Conservation (phyloP, 2,888 invertebrate species). For the Nycteola revayana region DNA sequence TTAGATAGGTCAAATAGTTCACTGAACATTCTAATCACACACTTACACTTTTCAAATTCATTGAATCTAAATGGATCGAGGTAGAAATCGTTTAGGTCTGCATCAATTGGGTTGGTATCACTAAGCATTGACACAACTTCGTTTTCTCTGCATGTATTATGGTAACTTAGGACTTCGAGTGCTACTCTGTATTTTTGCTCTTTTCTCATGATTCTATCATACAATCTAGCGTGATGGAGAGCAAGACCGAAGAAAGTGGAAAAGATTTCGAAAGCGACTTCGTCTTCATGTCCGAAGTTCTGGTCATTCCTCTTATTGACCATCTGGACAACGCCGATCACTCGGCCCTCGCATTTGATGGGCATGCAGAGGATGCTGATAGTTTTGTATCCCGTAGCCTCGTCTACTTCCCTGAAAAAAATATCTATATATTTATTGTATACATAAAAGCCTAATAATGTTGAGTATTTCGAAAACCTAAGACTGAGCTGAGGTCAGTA, state of each 20-base stretch:
- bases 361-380: slow-evolving; percentile 93
- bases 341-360: slow-evolving; percentile 88
- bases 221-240: slow-evolving; percentile 91
- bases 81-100: slow-evolving; percentile 82
- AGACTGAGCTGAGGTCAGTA: too few relatives aligned
- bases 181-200: slow-evolving; percentile 93
- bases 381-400: slow-evolving; percentile 86
- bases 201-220: slow-evolving; percentile 90
- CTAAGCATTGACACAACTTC: slow-evolving; percentile 78
- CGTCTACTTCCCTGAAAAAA: slow-evolving; percentile 81
- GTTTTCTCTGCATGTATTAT: slow-evolving; percentile 89
- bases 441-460: background rate
- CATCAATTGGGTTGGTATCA: slow-evolving; percentile 28
- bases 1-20: slow-evolving; percentile 85
- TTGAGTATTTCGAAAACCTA: too few relatives aligned
- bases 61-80: slow-evolving; percentile 88
- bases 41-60: slow-evolving; percentile 87
- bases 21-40: slow-evolving; percentile 89
- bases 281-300: slow-evolving; percentile 85
- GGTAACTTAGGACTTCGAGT: slow-evolving; percentile 91
- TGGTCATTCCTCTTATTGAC: slow-evolving; percentile 84
- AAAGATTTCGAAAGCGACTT: slow-evolving; percentile 91
- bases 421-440: background rate
- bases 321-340: slow-evolving; percentile 95
- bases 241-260: slow-evolving; percentile 93